Percentiles rank a stretch among this genome's conserved stretches.
phyloP scores from a whole-genome alignment of 1,140 invertebrate genomes.

The Eciton burchellii region DNA sequence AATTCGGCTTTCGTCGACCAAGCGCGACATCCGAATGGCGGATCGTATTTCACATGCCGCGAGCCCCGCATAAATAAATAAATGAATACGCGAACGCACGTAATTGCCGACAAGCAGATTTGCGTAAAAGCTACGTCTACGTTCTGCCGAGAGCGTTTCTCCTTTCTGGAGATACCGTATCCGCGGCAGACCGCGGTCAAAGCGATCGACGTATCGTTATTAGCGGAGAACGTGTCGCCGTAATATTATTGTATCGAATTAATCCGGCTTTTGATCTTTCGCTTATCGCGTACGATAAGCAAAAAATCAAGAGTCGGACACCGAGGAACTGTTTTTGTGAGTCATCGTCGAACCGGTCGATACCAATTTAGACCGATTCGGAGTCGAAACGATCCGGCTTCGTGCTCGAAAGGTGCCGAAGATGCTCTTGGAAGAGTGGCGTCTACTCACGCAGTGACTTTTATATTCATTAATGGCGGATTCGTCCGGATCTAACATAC shows the following conservation, averaged over 20 bases:
- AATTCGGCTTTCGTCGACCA: slow-evolving; percentile 45
- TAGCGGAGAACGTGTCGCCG: slow-evolving; percentile 68
- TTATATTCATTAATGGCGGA: slow-evolving; percentile 22
- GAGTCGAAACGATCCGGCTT: slow-evolving; percentile 53
- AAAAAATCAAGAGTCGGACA: slow-evolving; percentile 52
- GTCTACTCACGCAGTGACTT: slow-evolving; percentile 20
- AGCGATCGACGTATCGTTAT: slow-evolving; percentile 68
- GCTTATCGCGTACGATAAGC: slow-evolving; percentile 53
- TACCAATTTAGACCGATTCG: slow-evolving; percentile 72
- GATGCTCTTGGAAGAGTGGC: neutral
- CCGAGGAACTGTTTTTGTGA: slow-evolving; percentile 60
- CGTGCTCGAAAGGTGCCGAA: slow-evolving; percentile 25
- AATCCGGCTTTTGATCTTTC: slow-evolving; percentile 12
- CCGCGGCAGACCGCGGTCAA: slow-evolving; percentile 9
- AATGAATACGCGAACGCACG: slow-evolving; percentile 53
- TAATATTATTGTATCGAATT: slow-evolving; percentile 69
- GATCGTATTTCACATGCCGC: slow-evolving; percentile 33
- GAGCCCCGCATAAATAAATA: slow-evolving; percentile 56
- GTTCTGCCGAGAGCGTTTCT: neutral
- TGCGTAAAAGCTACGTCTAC: slow-evolving; percentile 7
- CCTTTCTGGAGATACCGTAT: slow-evolving; percentile 3
- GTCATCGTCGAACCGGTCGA: slow-evolving; percentile 71
- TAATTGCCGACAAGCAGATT: slow-evolving; percentile 48
- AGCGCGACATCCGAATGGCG: neutral
- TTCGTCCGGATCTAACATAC: neutral